phyloP scores from a whole-genome alignment of 1,140 invertebrate species.

The Diachasmimorpha longicaudata region DNA sequence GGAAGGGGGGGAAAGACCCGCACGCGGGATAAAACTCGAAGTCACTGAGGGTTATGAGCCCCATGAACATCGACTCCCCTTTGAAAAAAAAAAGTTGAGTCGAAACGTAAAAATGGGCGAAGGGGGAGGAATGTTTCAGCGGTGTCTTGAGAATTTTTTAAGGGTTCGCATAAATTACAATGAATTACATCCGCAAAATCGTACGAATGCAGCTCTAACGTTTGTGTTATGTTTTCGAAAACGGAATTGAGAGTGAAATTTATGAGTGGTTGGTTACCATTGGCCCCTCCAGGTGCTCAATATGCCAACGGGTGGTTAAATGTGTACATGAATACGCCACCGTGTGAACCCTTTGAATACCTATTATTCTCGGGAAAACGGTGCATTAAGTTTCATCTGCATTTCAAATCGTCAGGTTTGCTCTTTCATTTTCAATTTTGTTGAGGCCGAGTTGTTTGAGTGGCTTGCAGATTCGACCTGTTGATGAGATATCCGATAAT shows the following conservation, averaged over 20 bases:
- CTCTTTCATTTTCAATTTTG: neutral
- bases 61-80: neutral
- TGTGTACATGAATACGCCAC: neutral
- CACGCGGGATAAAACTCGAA: neutral
- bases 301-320: neutral
- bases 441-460: too few species aligned
- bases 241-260: slow-evolving; percentile 1
- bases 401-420: neutral
- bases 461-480: too few species aligned
- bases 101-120: neutral
- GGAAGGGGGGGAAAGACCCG: neutral
- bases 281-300: neutral
- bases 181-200: neutral
- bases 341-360: neutral
- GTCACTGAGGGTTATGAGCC: neutral
- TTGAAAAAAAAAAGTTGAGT: neutral
- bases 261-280: slow-evolving; percentile 11
- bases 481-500: too few species aligned
- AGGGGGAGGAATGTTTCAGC: neutral
- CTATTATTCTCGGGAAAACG: neutral
- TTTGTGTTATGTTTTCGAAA: neutral
- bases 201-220: neutral
- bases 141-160: neutral
- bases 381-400: neutral
- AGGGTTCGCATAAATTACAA: slow-evolving; percentile 7